Evolutionary conservation across 2,797 vertebrate species (phyloP).

Genomic region (Myiotriccus ornatus): DNA sequence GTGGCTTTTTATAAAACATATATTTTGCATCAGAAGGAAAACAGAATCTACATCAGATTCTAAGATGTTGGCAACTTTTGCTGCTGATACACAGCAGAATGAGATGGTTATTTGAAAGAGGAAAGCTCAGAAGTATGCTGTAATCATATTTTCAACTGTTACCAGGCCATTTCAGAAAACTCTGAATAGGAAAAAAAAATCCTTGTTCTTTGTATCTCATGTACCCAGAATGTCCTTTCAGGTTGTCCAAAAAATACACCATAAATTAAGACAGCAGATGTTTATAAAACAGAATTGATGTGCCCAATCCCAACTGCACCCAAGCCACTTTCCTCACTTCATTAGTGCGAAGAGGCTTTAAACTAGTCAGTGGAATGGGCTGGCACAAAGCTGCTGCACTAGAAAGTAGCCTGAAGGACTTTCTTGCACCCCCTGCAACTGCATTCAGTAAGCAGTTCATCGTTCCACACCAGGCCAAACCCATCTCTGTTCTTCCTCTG

Average conservation of each 20-base stretch:
- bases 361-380: background rate
- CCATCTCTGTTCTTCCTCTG: background rate
- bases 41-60: background rate
- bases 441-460: background rate
- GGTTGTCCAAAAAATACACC: background rate
- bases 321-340: background rate
- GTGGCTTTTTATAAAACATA: background rate
- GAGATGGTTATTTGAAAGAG: background rate
- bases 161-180: background rate
- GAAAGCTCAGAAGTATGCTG: background rate
- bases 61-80: background rate
- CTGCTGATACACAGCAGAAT: background rate
- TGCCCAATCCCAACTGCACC: background rate
- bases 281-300: background rate
- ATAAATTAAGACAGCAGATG: background rate
- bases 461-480: background rate
- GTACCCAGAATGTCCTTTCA: background rate
- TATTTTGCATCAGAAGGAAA: background rate
- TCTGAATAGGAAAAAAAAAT: background rate
- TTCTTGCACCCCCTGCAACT: background rate
- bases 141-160: background rate
- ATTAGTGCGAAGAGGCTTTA: background rate
- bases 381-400: background rate
- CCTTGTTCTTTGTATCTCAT: background rate
- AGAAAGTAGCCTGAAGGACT: background rate